Base-by-base conservation (phyloP, 2,113 vertebrate species). In the Pionites leucogaster region DNA sequence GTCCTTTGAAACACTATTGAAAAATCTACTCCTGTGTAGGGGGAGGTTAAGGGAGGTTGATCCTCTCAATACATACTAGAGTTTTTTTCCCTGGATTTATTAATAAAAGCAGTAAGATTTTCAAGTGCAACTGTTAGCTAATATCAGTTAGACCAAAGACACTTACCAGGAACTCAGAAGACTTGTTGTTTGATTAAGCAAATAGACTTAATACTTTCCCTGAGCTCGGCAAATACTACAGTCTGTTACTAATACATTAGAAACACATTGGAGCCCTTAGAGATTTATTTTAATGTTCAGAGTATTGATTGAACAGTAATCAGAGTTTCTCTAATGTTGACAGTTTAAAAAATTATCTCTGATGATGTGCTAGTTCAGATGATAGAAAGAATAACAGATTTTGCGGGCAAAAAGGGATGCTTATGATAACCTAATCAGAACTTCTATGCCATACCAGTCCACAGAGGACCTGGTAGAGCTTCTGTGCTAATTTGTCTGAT, bases 221-320 rank as follows among this genome's bases (percentile, higher is more conserved):
- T 37, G 53, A 53, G 49, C 88, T 92, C 55, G 46, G 52, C 94
- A 97, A 93, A 95, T 91, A 60, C 63, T 94, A 44, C 44, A 88
- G 41, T 70, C 87, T 86, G 31, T 87, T 82, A 46, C 81, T 76
- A 84, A 37, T 85, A 63, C 59, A 60, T 31, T 77, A 53, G 70
- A 50, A 77, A 79, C 59, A 88, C 78, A 46, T 7, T 37, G 80
- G 37, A 68, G 59, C 90, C 82, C 92, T 24, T 50, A 80, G 90
- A 79, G 91, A 72, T 96, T 90, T 91, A n/a, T 95, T 86, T 84
- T 75, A 82, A 91, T 75, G 62, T 41, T 88, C 46, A 57, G 42
- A 63, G 35, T 93, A 96, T 85, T 74, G 94, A 93, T 80, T 0
- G 1, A 82, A 77, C 47, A 53, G 49, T 90, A 80, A 90, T 90